phyloP scores from a whole-genome alignment of 2,888 invertebrate species.

The Asteroscopus sphinx region DNA sequence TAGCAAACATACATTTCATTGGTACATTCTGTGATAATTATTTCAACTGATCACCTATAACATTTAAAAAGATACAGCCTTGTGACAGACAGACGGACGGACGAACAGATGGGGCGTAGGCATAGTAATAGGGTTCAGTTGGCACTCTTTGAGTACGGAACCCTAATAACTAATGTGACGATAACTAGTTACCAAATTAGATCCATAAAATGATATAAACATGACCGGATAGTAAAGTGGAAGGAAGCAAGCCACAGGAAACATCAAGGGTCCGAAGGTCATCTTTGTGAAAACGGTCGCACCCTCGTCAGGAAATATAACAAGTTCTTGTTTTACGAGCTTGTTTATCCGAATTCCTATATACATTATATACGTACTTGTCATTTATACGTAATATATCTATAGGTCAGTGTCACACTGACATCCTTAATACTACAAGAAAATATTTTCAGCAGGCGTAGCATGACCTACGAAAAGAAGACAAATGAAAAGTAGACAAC shows the following conservation, averaged over 20 bases:
- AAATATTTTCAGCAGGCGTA: too few species aligned
- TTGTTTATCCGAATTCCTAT: slow-evolving; percentile 71
- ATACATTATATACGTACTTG: slow-evolving; percentile 32
- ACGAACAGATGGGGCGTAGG: too few species aligned
- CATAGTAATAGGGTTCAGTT: too few species aligned
- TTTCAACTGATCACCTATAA: too few species aligned
- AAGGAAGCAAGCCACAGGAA: slow-evolving; percentile 49
- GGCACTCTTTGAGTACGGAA: too few species aligned
- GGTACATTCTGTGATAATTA: too few species aligned
- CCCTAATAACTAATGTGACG: not conserved
- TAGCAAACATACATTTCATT: too few species aligned
- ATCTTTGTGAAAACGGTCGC: slow-evolving; percentile 61
- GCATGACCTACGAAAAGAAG: too few species aligned
- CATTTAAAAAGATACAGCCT: too few species aligned
- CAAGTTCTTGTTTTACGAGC: slow-evolving; percentile 72
- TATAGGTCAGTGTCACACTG: slow-evolving; percentile 26
- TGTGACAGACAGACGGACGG: too few species aligned
- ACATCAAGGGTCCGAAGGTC: slow-evolving; percentile 59
- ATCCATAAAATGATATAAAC: slow-evolving; percentile 17
- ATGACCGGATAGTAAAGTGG: slow-evolving; percentile 17
- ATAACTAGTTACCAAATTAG: not conserved
- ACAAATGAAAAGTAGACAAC: too few species aligned
- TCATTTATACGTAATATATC: slow-evolving; percentile 40
- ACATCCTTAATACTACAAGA: slow-evolving; percentile 2
- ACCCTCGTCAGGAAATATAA: slow-evolving; percentile 73